These are phyloP conservation scores for Gallinago media DNA, from an alignment of 2,113 vertebrate genomes.

Conservation along the genomic window DNA sequence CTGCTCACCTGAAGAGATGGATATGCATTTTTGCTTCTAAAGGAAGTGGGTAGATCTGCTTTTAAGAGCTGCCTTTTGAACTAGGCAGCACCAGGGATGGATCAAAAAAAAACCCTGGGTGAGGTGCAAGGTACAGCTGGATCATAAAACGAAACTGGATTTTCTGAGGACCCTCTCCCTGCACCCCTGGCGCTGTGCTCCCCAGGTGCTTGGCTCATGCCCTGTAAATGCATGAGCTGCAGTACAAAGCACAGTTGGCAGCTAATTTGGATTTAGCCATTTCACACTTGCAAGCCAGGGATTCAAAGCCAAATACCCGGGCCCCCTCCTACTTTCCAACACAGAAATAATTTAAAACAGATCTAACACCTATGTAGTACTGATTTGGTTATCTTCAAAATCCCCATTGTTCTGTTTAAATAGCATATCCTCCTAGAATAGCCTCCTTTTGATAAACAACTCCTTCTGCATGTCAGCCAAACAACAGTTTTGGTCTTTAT, in stretches of 20 bases:
- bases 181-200: not conserved
- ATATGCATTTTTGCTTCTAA: too few relatives aligned
- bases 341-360: conserved; percentile 62
- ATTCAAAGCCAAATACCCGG: conserved; percentile 41
- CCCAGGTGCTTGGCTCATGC: not conserved
- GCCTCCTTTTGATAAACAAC: conserved; percentile 67
- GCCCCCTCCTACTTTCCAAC: conserved; percentile 40
- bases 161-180: not conserved
- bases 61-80: not conserved
- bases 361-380: conserved; percentile 62
- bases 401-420: conserved; percentile 72
- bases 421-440: conserved; percentile 70
- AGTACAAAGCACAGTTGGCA: conserved; percentile 42
- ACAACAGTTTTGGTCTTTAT: conserved; percentile 65
- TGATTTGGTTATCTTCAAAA: conserved; percentile 67
- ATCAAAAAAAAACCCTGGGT: not conserved
- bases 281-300: conserved; percentile 43
- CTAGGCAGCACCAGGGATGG: not conserved
- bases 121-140: not conserved
- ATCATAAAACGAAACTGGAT: not conserved
- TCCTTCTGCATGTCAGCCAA: conserved; percentile 63
- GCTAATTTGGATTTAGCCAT: conserved; percentile 57
- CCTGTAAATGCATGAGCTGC: not conserved
- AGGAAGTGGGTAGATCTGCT: not conserved
- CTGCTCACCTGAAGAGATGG: too few relatives aligned